Conservation (phyloP, 64 coral and sea anemone genomes). For the Montipora foliosa region DNA sequence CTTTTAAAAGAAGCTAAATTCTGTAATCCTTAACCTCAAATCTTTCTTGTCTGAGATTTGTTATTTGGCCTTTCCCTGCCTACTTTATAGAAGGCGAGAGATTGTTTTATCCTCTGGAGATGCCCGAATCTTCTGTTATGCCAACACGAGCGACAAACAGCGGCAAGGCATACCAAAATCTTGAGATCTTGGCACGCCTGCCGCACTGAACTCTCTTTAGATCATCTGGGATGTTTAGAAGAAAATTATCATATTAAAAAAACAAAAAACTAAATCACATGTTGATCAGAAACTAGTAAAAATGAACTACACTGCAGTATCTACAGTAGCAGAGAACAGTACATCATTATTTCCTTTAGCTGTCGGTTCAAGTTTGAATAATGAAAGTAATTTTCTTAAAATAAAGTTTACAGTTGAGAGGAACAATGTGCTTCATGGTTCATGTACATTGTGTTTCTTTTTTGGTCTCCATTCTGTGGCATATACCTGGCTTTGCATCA, state of each 20-base stretch:
- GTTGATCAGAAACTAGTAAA: neutral
- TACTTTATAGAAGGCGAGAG: no score
- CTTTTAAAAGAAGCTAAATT: no score
- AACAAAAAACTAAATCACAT: neutral
- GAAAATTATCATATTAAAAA: neutral
- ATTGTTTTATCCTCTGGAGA: no score
- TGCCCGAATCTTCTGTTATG: no score
- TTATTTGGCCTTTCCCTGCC: no score
- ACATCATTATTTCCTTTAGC: neutral
- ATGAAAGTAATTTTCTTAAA: neutral
- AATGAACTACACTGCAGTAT: neutral
- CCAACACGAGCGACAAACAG: no score
- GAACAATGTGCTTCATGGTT: neutral
- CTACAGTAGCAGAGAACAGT: neutral
- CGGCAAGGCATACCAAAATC: no score
- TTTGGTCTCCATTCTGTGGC: neutral
- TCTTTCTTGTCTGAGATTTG: no score
- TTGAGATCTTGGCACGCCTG: no score
- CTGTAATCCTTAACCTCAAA: no score
- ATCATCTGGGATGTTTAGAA: neutral
- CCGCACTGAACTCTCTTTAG: no score
- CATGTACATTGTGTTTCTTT: neutral
- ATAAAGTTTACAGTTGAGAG: slow-evolving; percentile 3
- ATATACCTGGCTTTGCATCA: no score
- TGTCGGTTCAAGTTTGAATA: neutral